Conservation (phyloP, 2,888 invertebrate genomes). For the Tryphoninae sp. region DNA sequence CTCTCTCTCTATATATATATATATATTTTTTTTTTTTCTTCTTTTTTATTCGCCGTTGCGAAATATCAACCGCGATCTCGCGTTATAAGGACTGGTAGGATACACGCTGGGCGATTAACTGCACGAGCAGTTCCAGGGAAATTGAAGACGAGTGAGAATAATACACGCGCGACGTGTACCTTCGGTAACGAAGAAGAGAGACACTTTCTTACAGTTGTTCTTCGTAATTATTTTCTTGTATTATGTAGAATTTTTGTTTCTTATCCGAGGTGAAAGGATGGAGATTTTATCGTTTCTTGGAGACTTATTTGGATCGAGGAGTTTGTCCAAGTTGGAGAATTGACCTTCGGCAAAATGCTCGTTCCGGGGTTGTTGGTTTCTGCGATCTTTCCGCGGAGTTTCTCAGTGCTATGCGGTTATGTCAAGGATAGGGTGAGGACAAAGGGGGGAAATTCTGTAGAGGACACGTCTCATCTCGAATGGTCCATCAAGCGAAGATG, state of each 20-base stretch:
- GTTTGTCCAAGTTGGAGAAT: no score
- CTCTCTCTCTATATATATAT: no score
- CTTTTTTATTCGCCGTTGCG: conserved; percentile 35
- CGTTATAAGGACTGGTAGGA: conserved; percentile 35
- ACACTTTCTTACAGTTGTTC: background rate
- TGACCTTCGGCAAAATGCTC: no score
- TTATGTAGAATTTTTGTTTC: background rate
- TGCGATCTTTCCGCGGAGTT: background rate
- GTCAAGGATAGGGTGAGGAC: conserved; percentile 1
- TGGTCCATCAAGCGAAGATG: conserved; percentile 47
- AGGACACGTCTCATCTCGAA: conserved; percentile 59
- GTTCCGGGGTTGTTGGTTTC: no score
- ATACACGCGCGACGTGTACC: conserved; percentile 43
- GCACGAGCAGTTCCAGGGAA: conserved; percentile 63
- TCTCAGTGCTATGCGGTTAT: conserved; percentile 24
- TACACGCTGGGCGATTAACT: conserved; percentile 59
- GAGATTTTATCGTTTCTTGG: no score
- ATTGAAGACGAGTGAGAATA: conserved; percentile 51
- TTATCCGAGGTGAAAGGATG: background rate
- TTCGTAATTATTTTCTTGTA: background rate
- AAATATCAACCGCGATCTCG: conserved; percentile 60
- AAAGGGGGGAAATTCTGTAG: conserved; percentile 19
- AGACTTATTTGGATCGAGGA: no score
- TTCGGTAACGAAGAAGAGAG: conserved; percentile 4
- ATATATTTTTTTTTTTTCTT: no score